Base-by-base conservation (phyloP, 2,113 vertebrate genomes). In the Pica pica region DNA sequence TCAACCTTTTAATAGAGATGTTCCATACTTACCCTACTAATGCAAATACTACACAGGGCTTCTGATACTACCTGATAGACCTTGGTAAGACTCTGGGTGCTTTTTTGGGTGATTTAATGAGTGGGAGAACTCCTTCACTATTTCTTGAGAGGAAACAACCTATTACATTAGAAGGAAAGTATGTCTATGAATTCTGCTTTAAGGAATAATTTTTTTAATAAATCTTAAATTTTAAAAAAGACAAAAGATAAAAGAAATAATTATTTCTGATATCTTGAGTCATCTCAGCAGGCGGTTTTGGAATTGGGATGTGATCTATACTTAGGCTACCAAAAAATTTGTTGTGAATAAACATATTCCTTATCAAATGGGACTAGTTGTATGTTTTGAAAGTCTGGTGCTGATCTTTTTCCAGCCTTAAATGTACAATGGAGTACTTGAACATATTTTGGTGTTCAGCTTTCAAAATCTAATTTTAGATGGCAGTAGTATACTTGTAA, bases 401-500 rank as follows among this genome's bases (percentile, higher is more conserved):
- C 7, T 75, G 21, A 44, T 70, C 10, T n/a, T 94, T 81, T 80
- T 78, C 35, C 27, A 60, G 5, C 1, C 10, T 21, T 71, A 92
- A 89, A 56, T 82, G 63, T 80, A 21, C 5, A 89, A 4, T 63
- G 8, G 7, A 5, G 3, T 11, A 44, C 23, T 75, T 78, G 28
- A 44, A 67, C 14, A 30, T 53, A 73, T 70, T 79, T 82, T 53
- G 13, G 8, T 47, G 20, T 68, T 93, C 68, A 74, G 11, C 17
- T 92, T 93, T 59, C 50, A 71, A 69, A 89, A 91, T 42, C 10
- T 37, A 41, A 30, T 42, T 92, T 92, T 61, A 47, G 3, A 74
- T 59, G 10, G 26, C 85, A 64, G 4, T 49, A 16, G 2, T 56
- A 67, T 44, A 21, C 7, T 61, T 71, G 23, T 52, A 74, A 59